phyloP scores from a whole-genome alignment of 2,797 vertebrate species.

The Schizopygopsis malacanthus region DNA sequence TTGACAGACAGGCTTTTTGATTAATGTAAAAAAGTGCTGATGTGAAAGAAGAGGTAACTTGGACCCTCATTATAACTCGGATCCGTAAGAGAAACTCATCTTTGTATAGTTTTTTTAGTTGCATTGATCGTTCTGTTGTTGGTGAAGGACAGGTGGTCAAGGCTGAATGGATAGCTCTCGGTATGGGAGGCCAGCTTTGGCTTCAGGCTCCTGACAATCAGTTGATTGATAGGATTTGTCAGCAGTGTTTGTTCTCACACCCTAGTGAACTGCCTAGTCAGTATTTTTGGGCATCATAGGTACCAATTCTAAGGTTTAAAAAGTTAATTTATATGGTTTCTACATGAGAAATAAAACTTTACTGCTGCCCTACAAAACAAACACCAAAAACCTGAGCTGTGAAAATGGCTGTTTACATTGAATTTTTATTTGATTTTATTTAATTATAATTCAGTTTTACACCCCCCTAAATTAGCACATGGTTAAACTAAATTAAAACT shows the following conservation, averaged over 20 bases:
- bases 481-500: neutral
- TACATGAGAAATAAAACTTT: neutral
- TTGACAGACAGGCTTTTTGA: slow-evolving; percentile 63
- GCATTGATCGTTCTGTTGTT: slow-evolving; percentile 39
- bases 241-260: slow-evolving; percentile 35
- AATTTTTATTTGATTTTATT: neutral
- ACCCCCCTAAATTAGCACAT: neutral
- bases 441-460: neutral
- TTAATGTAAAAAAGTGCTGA: slow-evolving; percentile 70
- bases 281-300: slow-evolving; percentile 11
- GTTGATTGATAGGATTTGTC: slow-evolving; percentile 40
- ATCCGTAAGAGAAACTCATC: neutral
- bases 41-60: slow-evolving; percentile 58
- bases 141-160: slow-evolving; percentile 42
- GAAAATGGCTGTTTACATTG: neutral
- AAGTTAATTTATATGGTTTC: neutral
- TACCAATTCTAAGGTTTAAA: neutral
- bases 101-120: slow-evolving; percentile 27
- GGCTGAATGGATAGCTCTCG: slow-evolving; percentile 38
- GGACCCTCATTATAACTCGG: slow-evolving; percentile 33
- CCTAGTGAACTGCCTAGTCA: neutral
- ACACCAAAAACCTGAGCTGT: neutral
- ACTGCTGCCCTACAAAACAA: neutral
- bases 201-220: slow-evolving; percentile 43
- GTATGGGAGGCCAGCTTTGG: slow-evolving; percentile 33